Base-by-base conservation (phyloP, 35 echinoderm and acorn worm genomes). In the Strongylocentrotus purpuratus region DNA sequence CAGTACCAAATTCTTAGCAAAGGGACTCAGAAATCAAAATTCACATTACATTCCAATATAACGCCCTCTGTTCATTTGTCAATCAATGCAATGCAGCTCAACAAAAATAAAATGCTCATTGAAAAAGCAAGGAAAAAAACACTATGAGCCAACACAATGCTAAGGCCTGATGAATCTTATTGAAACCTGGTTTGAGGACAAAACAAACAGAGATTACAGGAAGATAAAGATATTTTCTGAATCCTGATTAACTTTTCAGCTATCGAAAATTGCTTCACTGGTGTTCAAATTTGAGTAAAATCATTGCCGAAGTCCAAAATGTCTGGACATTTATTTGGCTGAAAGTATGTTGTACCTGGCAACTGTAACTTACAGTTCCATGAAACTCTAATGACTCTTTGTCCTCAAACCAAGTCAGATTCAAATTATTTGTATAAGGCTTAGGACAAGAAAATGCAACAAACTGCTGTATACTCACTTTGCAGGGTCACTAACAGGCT, bases 401-500 rank as follows among this genome's bases (percentile, higher is more conserved):
- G n/a, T 28, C 18, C 65, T 0, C 20, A 78, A 28, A 4, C 22
- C 61, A 70, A 70, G 48, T 78, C 22, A 28, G 28, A 78, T 7
- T 78, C 65, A 78, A 8, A 31, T 78, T 18, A 78, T 78, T 78
- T n/a, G 28, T 5, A 33, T 33, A 0, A 25, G 17, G 20, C 15
- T 45, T 11, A 50, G 47, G 47, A 52, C 11, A 32, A 47, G 46
- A 6, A 94, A 8, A 58, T 46, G 11, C 18, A 33, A 55, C 4
- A 33, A 94, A 50, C 11, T 18, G 2, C 18, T 90, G 9, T 91
- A 58, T 92, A 65, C 95, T 90, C 89, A 95, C 95, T 90, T 90
- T 70, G 88, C 95, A 3, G 95, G 95, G 90, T 95, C 95, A 46
- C 58, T 47, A 65, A 70, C 47, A 31, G 95, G 55, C 33, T 78